phyloP scores from a whole-genome alignment of 2,797 vertebrate genomes.

The Sebastes oblongus region DNA sequence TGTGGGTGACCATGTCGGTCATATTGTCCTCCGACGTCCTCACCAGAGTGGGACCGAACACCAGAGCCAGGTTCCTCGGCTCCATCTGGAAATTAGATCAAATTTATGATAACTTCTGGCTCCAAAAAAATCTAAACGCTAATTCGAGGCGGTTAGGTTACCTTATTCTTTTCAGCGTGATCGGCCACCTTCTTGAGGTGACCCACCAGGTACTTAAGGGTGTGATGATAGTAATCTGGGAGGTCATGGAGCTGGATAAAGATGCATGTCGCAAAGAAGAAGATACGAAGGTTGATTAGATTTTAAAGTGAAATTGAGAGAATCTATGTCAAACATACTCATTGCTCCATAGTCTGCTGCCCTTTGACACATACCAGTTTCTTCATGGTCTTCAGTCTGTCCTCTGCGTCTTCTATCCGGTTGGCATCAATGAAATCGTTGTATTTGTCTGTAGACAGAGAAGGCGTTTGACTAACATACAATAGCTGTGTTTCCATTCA shows the following conservation, averaged over 20 bases:
- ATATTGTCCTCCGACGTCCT: constrained; percentile 97
- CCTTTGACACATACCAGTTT: constrained; percentile 85
- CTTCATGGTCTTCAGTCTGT: constrained; percentile 91
- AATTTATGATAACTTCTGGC: neutral
- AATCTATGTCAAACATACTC: neutral
- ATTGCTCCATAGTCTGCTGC: neutral
- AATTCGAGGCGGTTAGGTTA: constrained; percentile 31
- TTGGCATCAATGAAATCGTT: constrained; percentile 95
- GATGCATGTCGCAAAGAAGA: neutral
- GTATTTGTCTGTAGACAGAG: constrained; percentile 88
- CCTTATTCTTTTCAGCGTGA: constrained; percentile 95
- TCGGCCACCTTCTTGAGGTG: constrained; percentile 95
- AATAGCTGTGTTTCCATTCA: neutral
- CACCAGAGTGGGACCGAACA: constrained; percentile 95
- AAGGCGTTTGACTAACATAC: neutral
- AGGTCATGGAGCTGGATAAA: constrained; percentile 88
- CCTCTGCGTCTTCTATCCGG: constrained; percentile 88
- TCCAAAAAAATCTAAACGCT: neutral
- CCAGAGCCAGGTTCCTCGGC: constrained; percentile 93
- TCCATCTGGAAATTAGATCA: constrained; percentile 86
- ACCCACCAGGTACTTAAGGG: constrained; percentile 90
- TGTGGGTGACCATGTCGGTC: constrained; percentile 98
- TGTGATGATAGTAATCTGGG: constrained; percentile 93
- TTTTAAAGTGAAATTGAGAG: neutral
- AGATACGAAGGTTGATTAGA: neutral